Percentiles rank a stretch among this genome's conserved stretches.
phyloP scores from a whole-genome alignment of 2,113 vertebrate genomes.

The Cephalopholis sonnerati region DNA sequence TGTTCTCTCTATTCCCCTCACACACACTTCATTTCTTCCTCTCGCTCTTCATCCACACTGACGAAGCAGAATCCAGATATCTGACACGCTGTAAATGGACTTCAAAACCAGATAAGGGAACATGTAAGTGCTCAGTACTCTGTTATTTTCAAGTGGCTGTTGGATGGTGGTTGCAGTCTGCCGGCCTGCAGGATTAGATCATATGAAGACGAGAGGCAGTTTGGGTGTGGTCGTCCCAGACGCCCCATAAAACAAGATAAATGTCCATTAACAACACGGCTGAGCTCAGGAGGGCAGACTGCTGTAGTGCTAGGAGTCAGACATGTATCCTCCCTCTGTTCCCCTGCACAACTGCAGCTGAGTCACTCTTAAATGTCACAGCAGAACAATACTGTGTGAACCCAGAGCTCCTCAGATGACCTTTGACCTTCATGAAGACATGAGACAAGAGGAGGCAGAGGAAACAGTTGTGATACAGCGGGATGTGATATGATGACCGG shows the following conservation, averaged over 20 bases:
- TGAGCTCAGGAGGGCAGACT: constrained; percentile 16
- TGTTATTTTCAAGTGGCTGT: constrained; percentile 4
- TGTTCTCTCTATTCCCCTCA: constrained; percentile 3
- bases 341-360: constrained; percentile 9
- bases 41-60: constrained; percentile 15
- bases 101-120: constrained; percentile 25
- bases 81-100: constrained; percentile 30
- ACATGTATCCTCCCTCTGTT: neutral
- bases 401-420: neutral
- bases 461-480: neutral
- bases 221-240: constrained; percentile 38
- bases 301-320: neutral
- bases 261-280: constrained; percentile 48
- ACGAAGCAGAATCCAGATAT: constrained; percentile 18
- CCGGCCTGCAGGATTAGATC: constrained; percentile 37
- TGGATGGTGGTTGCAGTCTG: constrained; percentile 3
- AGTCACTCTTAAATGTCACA: constrained; percentile 45
- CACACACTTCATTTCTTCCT: constrained; percentile 1
- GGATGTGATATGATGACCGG: neutral
- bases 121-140: neutral
- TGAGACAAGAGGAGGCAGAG: neutral
- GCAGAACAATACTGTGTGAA: constrained; percentile 27
- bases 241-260: constrained; percentile 47
- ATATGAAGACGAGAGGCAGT: neutral
- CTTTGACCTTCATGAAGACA: neutral